Percentiles rank a stretch among this genome's conserved stretches.
These are phyloP conservation scores for Rattus norvegicus DNA, from an alignment of 2,113 vertebrate genomes.

Conservation along the genomic window GRCr8 NC_086020.1:10619001-10619500, in stretches of 20 bases:
- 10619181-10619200: conserved; percentile 76
- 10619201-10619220: conserved; percentile 61
- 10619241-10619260: conserved; percentile 59
- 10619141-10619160: conserved; percentile 61
- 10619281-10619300: conserved; percentile 43
- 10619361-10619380: conserved; percentile 45
- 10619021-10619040: conserved; percentile 61
- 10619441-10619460: neutral
- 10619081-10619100: conserved; percentile 61
- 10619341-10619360: conserved; percentile 30
- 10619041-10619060: conserved; percentile 31
- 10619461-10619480: neutral
- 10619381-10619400: neutral
- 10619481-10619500: neutral
- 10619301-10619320: conserved; percentile 22
- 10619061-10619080: conserved; percentile 47
- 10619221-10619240: conserved; percentile 27
- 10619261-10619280: conserved; percentile 28
- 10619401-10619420: neutral
- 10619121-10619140: conserved; percentile 65
- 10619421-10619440: neutral
- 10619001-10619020: neutral
- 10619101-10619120: conserved; percentile 73
- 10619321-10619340: conserved; percentile 5
- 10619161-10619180: conserved; percentile 66